Conservation (phyloP, 2,113 vertebrate species). For the Mus spicilegus region DNA sequence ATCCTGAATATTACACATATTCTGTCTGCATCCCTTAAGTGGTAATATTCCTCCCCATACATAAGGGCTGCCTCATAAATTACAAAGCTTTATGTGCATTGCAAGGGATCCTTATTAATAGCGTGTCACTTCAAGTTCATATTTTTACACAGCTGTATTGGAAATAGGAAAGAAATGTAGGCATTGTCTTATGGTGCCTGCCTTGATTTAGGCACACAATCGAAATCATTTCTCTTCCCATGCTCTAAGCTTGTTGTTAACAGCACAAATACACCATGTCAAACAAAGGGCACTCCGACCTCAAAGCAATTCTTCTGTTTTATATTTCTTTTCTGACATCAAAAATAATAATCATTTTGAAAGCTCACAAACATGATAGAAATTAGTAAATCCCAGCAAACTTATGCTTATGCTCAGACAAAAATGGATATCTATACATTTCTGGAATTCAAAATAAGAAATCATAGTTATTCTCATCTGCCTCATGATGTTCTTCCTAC, state of each 20-base stretch:
- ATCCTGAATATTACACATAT: neutral
- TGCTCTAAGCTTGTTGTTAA: conserved; percentile 46
- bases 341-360: conserved; percentile 37
- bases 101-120: conserved; percentile 28
- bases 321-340: conserved; percentile 51
- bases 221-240: conserved; percentile 20
- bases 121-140: neutral
- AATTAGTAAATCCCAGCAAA: conserved; percentile 26
- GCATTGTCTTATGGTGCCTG: neutral
- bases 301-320: conserved; percentile 53
- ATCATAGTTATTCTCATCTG: neutral
- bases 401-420: neutral
- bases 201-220: neutral
- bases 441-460: neutral
- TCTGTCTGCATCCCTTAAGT: neutral
- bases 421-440: neutral
- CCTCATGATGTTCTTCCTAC: neutral
- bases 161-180: conserved; percentile 19
- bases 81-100: conserved; percentile 21
- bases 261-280: neutral
- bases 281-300: conserved; percentile 43
- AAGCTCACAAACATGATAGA: conserved; percentile 39
- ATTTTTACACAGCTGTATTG: conserved; percentile 34
- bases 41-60: conserved; percentile 5
- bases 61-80: conserved; percentile 49